These are phyloP conservation scores for Brachionus asplanchnoidis DNA, from an alignment of 1,140 invertebrate genomes.

Conservation along the genomic window DNA sequence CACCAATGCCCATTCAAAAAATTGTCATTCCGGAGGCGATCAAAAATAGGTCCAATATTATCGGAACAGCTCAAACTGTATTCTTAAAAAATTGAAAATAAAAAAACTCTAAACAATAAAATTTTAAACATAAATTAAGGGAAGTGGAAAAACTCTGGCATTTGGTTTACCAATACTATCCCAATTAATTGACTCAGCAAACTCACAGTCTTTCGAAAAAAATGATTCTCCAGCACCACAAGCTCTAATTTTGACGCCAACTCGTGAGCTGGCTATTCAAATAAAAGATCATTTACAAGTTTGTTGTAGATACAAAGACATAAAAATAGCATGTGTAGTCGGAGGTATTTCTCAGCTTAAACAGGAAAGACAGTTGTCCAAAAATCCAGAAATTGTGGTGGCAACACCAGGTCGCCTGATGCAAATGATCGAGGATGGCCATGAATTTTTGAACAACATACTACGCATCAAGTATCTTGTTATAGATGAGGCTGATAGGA, in stretches of 20 bases:
- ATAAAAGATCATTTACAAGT: constrained; percentile 67
- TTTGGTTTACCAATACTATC: constrained; percentile 95
- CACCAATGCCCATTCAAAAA: constrained; percentile 36
- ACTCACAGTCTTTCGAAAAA: constrained; percentile 63
- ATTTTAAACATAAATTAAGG: constrained; percentile 40
- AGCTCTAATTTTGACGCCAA: constrained; percentile 85
- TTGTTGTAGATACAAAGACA: constrained; percentile 53
- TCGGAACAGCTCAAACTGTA: constrained; percentile 40
- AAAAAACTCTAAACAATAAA: not conserved
- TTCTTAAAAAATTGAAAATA: not conserved
- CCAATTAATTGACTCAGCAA: constrained; percentile 70
- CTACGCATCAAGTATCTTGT: not conserved
- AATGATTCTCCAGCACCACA: not conserved
- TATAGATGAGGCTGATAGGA: constrained; percentile 90
- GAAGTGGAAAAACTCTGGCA: constrained; percentile 80
- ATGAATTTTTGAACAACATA: constrained; percentile 39
- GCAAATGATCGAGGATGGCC: constrained; percentile 23
- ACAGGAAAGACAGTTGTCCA: constrained; percentile 78
- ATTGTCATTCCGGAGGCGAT: constrained; percentile 30
- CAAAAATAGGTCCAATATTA: constrained; percentile 15
- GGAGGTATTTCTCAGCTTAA: constrained; percentile 64
- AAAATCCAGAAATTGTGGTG: constrained; percentile 69
- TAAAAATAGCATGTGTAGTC: constrained; percentile 47
- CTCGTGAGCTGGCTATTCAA: constrained; percentile 89
- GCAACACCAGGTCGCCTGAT: constrained; percentile 38